These are phyloP conservation scores for Enteromius trimaculatus DNA, from an alignment of 2,797 vertebrate genomes.

Conservation along the genomic window DNA sequence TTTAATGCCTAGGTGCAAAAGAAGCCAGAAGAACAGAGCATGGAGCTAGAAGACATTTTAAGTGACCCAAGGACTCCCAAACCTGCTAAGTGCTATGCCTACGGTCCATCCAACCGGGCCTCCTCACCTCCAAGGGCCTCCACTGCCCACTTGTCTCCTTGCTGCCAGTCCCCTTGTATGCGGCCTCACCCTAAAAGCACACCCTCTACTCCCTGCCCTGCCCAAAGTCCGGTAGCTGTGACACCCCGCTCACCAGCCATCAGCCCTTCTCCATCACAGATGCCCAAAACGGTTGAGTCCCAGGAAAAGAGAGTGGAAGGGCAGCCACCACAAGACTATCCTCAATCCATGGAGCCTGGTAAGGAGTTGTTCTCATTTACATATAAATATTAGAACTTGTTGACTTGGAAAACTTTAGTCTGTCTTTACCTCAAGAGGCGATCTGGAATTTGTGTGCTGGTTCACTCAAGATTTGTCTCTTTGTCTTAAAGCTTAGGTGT, in stretches of 20 bases:
- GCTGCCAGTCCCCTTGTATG: conserved; percentile 87
- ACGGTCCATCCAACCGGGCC: conserved; percentile 80
- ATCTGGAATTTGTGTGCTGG: conserved; percentile 24
- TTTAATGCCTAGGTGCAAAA: conserved; percentile 74
- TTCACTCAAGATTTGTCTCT: conserved; percentile 37
- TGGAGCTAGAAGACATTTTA: conserved; percentile 83
- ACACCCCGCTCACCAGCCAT: conserved; percentile 83
- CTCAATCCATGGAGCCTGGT: conserved; percentile 89
- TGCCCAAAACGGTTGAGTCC: conserved; percentile 77
- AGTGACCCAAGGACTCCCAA: conserved; percentile 84
- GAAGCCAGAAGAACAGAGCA: conserved; percentile 82
- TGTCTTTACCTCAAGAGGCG: not conserved
- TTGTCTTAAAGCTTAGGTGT: conserved; percentile 32
- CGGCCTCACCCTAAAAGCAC: conserved; percentile 85
- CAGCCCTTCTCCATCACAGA: conserved; percentile 83
- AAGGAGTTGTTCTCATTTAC: conserved; percentile 52
- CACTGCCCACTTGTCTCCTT: conserved; percentile 86
- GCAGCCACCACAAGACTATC: conserved; percentile 80
- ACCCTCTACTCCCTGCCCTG: conserved; percentile 84
- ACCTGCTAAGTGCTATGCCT: conserved; percentile 88
- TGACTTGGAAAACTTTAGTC: conserved; percentile 19
- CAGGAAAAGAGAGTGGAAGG: conserved; percentile 84
- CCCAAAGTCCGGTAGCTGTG: conserved; percentile 75
- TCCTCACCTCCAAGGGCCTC: conserved; percentile 76
- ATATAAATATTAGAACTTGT: not conserved